phyloP scores from a whole-genome alignment of 2,888 invertebrate species.

The Agonopterix alstromeriana region DNA sequence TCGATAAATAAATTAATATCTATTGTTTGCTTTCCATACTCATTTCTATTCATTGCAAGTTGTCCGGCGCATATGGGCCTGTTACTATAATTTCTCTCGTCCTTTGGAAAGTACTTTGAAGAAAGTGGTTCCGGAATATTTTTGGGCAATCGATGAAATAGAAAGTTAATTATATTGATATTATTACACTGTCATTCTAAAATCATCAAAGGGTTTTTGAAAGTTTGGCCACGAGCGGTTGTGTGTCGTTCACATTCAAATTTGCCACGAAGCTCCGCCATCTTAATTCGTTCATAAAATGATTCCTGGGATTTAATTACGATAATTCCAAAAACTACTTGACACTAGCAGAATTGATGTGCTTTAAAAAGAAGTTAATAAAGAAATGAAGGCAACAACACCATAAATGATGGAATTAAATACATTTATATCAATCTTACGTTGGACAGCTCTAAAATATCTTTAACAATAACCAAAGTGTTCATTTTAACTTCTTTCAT shows the following conservation, averaged over 20 bases:
- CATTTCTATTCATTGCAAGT: conserved; percentile 54
- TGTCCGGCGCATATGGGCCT: conserved; percentile 41
- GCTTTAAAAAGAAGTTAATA: neutral
- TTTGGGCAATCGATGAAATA: conserved; percentile 61
- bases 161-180: conserved; percentile 50
- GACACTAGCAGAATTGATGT: too few relatives aligned
- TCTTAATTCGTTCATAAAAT: too few relatives aligned
- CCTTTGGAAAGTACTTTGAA: conserved; percentile 63
- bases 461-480: conserved; percentile 32
- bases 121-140: conserved; percentile 69
- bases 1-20: conserved; percentile 63
- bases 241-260: too few relatives aligned
- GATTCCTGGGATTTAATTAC: too few relatives aligned
- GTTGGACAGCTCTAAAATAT: conserved; percentile 38
- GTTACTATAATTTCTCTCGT: conserved; percentile 68
- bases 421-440: conserved; percentile 10
- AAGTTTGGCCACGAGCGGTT: too few relatives aligned
- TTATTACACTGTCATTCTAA: too few relatives aligned
- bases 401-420: too few relatives aligned
- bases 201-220: too few relatives aligned
- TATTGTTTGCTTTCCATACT: conserved; percentile 60
- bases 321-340: too few relatives aligned
- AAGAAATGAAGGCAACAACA: neutral
- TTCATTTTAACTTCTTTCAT: conserved; percentile 34
- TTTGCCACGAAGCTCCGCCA: too few relatives aligned